phyloP scores from a whole-genome alignment of 2,113 vertebrate genomes.

The Mustelus asterias region DNA sequence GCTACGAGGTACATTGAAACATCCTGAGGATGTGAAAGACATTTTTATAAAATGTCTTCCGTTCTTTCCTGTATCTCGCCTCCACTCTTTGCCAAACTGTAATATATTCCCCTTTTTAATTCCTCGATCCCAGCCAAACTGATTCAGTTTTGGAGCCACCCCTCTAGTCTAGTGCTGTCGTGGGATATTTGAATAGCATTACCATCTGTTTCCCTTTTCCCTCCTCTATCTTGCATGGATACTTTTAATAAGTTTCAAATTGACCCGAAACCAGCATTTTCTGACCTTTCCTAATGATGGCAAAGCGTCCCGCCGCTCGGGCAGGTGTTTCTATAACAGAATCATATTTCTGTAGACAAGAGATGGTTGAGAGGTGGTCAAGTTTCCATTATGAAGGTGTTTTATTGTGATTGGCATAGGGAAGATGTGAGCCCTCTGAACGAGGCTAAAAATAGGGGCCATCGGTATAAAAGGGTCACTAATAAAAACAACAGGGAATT shows the following conservation, averaged over 20 bases:
- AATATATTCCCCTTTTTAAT: neutral
- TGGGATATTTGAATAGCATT: neutral
- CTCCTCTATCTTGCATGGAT: neutral
- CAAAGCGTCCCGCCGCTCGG: too few species aligned
- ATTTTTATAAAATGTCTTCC: neutral
- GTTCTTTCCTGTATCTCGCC: neutral
- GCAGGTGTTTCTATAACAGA: too few species aligned
- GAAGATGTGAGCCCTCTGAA: neutral
- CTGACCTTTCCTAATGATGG: too few species aligned
- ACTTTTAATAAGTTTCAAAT: neutral
- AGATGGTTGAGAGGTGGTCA: too few species aligned
- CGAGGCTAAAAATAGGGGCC: neutral
- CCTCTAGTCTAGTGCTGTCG: neutral
- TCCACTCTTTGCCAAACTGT: neutral
- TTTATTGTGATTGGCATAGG: too few species aligned
- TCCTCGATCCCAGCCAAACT: neutral
- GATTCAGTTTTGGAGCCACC: neutral
- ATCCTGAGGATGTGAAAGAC: neutral
- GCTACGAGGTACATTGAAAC: neutral
- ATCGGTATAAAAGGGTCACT: neutral
- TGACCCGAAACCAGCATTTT: too few species aligned
- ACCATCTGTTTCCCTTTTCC: neutral
- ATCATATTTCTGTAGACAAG: too few species aligned
- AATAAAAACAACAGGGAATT: neutral
- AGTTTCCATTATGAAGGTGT: too few species aligned